Percentiles rank a stretch among this genome's conserved stretches.
Conservation (phyloP, 2,797 vertebrate genomes). For the Paguma larvata region DNA sequence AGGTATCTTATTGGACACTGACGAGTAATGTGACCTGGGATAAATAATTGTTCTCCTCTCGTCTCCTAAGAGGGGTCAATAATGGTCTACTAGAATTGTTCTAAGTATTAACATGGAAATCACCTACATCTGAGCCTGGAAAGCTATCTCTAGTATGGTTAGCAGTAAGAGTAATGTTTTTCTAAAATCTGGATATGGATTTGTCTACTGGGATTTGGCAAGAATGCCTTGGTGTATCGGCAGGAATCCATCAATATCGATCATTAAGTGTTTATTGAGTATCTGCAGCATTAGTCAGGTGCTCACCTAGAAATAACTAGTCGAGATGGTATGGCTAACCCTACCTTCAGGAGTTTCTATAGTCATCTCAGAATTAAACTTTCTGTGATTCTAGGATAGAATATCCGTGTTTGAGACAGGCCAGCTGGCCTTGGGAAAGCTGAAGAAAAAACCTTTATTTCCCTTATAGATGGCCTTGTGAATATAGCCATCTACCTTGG, state of each 20-base stretch:
- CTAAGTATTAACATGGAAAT: neutral
- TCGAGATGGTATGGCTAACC: neutral
- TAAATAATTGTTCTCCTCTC: neutral
- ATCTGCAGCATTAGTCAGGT: neutral
- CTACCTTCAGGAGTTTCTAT: neutral
- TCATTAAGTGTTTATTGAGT: neutral
- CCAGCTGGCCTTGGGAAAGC: neutral
- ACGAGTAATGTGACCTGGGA: neutral
- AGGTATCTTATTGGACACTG: neutral
- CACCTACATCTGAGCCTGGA: neutral
- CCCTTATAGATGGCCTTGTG: neutral
- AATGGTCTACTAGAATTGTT: neutral
- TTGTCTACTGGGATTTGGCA: neutral
- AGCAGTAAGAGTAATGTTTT: neutral
- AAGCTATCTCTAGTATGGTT: neutral
- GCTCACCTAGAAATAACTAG: neutral
- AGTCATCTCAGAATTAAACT: conserved; percentile 1
- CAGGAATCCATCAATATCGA: neutral
- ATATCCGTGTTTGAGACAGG: neutral
- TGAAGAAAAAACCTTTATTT: neutral
- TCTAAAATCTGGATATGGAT: neutral
- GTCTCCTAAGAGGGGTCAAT: neutral
- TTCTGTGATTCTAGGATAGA: neutral
- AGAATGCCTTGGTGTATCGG: neutral
- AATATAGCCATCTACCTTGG: neutral